Base-by-base conservation (phyloP, 2,888 invertebrate species). In the Diarsia brunnea region DNA sequence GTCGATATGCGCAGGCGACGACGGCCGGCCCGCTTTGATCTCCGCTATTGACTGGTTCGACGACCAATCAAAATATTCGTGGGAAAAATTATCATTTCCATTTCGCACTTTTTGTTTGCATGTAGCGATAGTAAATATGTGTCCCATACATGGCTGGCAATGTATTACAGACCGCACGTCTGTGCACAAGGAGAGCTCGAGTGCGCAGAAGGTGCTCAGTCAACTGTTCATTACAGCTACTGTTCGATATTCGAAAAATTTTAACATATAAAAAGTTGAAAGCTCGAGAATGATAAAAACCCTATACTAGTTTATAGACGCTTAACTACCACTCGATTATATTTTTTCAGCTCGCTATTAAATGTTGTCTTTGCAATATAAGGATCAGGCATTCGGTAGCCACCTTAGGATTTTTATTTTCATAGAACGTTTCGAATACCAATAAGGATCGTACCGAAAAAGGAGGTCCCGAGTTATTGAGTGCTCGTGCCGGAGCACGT, bases 341-440 rank as follows among this genome's bases (percentile, higher is more conserved):
- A 86, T 86, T 91, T 94, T 94, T 95, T 95, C 92, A 89, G 89
- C 88, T 89, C 84, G 89, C 91, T 92, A 92, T 93, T 93, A 92
- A 94, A 95, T 93, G 93, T 92, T 91, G 95, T 93, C 93, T 89
- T 90, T 91, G 93, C 95, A 94, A 92, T 95, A 95, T 95, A 95
- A 93, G 94, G 95, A 84, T 83, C 84, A 90, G 93, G 94, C 93
- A 96, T 96, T 95, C 90, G 92, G 93, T 92, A 88, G 90, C 91
- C 77, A 88, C 89, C 92, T 93, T 93, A 95, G 92, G 94, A 95
- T 94, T 95, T 94, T 94, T 94, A 93, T 95, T 94, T 93, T 90
- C 92, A 92, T 90, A 91, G 93, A 94, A 91, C 92, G 89, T 89
- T 89, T 90, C 89, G 92, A 93, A 93, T 93, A 90, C 91, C 92